phyloP scores from a whole-genome alignment of 1,140 invertebrate species.

The Musca vetustissima region DNA sequence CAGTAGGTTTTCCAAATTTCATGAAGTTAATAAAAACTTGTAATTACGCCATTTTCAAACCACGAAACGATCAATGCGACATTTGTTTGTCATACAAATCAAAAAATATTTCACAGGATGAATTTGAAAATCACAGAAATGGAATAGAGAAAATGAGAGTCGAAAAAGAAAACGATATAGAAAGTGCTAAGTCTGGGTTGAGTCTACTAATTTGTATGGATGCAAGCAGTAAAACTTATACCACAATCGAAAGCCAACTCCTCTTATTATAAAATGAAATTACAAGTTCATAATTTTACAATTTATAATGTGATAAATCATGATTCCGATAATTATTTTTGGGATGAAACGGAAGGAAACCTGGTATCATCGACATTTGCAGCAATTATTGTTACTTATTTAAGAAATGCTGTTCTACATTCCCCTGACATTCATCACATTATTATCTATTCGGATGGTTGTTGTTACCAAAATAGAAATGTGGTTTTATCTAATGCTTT shows the following conservation, averaged over 20 bases:
- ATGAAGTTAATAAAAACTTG: slow-evolving; percentile 28
- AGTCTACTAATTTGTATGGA: slow-evolving; percentile 16
- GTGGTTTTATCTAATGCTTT: slow-evolving; percentile 26
- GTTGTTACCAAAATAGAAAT: slow-evolving; percentile 24
- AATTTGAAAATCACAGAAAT: background rate
- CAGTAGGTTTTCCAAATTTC: background rate
- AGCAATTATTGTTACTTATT: slow-evolving; percentile 44
- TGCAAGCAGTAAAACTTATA: slow-evolving; percentile 28
- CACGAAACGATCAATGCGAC: slow-evolving; percentile 41
- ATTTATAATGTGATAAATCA: slow-evolving; percentile 30
- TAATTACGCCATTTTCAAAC: slow-evolving; percentile 31
- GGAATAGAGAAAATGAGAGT: background rate
- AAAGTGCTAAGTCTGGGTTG: slow-evolving; percentile 9
- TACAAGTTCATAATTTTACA: slow-evolving; percentile 22
- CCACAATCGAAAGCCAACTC: too few relatives aligned
- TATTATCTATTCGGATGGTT: too few relatives aligned
- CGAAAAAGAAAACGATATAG: background rate
- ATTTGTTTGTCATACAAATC: slow-evolving; percentile 34
- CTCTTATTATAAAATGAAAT: too few relatives aligned
- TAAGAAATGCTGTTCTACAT: slow-evolving; percentile 26
- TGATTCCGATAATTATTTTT: slow-evolving; percentile 47
- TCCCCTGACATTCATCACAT: background rate
- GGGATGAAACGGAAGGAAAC: too few relatives aligned
- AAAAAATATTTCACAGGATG: slow-evolving; percentile 31
- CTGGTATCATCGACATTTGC: slow-evolving; percentile 55